phyloP scores from a whole-genome alignment of 2,888 invertebrate genomes.

The Melieria omissa region DNA sequence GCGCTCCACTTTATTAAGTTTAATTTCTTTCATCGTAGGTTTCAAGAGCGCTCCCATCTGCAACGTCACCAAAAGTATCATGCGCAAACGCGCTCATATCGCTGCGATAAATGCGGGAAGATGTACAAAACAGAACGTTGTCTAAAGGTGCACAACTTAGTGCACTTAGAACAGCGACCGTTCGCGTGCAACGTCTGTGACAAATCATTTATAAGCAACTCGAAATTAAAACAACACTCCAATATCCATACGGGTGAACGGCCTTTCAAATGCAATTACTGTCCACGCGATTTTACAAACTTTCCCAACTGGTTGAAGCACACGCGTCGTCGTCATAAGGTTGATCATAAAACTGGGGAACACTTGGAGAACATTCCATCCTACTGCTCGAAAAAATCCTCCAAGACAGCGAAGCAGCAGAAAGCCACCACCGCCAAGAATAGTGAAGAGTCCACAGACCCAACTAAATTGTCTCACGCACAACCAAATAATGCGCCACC shows the following conservation, averaged over 20 bases:
- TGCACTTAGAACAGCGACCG: constrained; percentile 69
- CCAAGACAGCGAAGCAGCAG: constrained; percentile 48
- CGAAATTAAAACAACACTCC: constrained; percentile 71
- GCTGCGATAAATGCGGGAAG: constrained; percentile 66
- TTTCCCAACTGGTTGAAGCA: constrained; percentile 73
- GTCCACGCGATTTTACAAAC: constrained; percentile 71
- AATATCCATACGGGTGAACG: constrained; percentile 71
- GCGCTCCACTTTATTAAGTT: not conserved
- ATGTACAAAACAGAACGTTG: constrained; percentile 71
- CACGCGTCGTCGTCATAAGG: constrained; percentile 70
- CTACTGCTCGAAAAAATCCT: constrained; percentile 64
- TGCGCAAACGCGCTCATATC: constrained; percentile 63
- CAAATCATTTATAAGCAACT: constrained; percentile 71
- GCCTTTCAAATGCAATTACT: constrained; percentile 72
- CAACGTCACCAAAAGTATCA: constrained; percentile 67
- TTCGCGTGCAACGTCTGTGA: constrained; percentile 70
- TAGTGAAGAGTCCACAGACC: constrained; percentile 2
- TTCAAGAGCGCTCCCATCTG: constrained; percentile 66
- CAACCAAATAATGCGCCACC: constrained; percentile 15
- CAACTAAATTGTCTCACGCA: constrained; percentile 12
- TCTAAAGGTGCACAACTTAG: constrained; percentile 70
- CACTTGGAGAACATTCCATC: constrained; percentile 64
- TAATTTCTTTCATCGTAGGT: constrained; percentile 44
- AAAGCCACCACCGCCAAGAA: not conserved
- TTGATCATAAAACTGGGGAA: constrained; percentile 67